Percentiles rank a stretch among this genome's conserved stretches.
These are phyloP conservation scores for Amniataba percoides DNA, from an alignment of 2,797 vertebrate genomes.

Conservation along the genomic window DNA sequence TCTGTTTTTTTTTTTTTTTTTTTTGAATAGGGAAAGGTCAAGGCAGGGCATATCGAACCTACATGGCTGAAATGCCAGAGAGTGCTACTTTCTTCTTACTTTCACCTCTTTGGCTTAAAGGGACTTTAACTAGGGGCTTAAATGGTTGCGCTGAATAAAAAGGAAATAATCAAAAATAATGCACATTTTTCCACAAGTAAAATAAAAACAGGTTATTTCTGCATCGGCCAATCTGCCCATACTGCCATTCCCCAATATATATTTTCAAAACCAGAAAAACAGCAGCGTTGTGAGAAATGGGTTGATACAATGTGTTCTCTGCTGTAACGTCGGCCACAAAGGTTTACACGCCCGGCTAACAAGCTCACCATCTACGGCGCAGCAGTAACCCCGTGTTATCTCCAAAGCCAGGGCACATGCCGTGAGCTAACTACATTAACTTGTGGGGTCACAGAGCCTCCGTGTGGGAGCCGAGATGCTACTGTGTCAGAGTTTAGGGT, in stretches of 20 bases:
- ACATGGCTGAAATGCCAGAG: constrained; percentile 67
- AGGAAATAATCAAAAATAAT: background rate
- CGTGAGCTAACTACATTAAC: background rate
- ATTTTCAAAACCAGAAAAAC: too few relatives aligned
- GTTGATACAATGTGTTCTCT: too few relatives aligned
- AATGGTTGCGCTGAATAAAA: background rate
- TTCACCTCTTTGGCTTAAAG: constrained; percentile 43
- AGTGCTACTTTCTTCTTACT: constrained; percentile 49
- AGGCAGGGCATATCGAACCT: constrained; percentile 57
- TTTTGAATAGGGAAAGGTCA: constrained; percentile 59
- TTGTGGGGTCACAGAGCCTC: background rate
- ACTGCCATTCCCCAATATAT: too few relatives aligned
- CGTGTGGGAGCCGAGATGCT: background rate
- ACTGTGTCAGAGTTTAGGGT: background rate
- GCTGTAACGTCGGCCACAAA: too few relatives aligned
- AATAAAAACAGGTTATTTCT: background rate
- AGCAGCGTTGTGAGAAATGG: too few relatives aligned
- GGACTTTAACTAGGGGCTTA: constrained; percentile 7
- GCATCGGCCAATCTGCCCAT: too few relatives aligned
- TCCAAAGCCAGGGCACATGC: background rate
- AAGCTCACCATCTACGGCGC: background rate
- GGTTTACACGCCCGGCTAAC: background rate
- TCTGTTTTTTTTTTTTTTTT: constrained; percentile 2
- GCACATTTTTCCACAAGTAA: too few relatives aligned
- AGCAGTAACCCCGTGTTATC: background rate